Conservation (phyloP, 2,888 invertebrate genomes). For the Stenolophus ochropezus region DNA sequence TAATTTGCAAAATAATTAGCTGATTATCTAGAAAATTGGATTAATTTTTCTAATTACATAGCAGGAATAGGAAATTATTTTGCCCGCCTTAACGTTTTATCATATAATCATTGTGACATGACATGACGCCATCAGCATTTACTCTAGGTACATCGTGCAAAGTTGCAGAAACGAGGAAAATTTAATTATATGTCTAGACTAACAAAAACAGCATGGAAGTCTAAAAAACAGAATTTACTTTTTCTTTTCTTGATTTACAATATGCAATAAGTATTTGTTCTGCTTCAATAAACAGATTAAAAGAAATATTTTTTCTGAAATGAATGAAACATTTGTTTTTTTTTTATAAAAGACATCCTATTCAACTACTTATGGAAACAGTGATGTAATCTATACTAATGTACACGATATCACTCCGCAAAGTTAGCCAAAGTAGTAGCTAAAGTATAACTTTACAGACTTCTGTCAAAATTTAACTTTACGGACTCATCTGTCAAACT, state of each 20-base stretch:
- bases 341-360: too few species aligned
- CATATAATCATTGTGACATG: neutral
- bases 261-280: neutral
- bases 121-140: too few species aligned
- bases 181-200: neutral
- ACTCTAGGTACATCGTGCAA: neutral
- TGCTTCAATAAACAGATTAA: neutral
- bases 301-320: neutral
- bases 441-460: too few species aligned
- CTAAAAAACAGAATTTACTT: neutral
- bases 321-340: too few species aligned
- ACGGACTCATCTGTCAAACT: too few species aligned
- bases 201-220: neutral
- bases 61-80: neutral
- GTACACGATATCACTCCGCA: too few species aligned
- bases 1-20: conserved; percentile 29
- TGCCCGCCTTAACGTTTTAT: neutral
- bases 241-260: neutral
- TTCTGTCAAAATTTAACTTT: too few species aligned
- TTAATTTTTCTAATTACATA: conserved; percentile 30
- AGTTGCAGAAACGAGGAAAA: neutral
- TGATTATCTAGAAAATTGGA: conserved; percentile 34
- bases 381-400: too few species aligned
- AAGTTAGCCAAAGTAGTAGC: too few species aligned
- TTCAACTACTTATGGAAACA: too few species aligned